Evolutionary conservation across 2,797 vertebrate genomes (phyloP).

Genomic region (Tadarida brasiliensis): DNA sequence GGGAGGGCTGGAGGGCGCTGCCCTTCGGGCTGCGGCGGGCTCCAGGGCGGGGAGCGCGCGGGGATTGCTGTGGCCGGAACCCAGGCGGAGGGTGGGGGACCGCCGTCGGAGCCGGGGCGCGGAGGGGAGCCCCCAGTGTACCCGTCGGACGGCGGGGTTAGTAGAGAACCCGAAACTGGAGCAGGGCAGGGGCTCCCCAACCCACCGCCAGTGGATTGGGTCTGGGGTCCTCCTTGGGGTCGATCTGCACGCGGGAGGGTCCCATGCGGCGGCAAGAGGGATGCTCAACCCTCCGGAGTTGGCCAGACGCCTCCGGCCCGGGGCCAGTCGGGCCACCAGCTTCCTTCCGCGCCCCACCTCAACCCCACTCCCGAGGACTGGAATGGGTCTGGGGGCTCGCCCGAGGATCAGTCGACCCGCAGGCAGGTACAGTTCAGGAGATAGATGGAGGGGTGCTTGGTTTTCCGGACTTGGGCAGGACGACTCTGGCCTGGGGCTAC

Average conservation of each 20-base stretch:
- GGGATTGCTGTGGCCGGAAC: not conserved
- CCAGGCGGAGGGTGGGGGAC: not conserved
- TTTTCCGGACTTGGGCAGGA: not conserved
- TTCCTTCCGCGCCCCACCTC: not conserved
- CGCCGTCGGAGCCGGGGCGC: not conserved
- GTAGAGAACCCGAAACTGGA: not conserved
- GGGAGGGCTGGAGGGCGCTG: not conserved
- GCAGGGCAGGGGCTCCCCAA: not conserved
- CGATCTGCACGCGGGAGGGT: not conserved
- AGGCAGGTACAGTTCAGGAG: not conserved
- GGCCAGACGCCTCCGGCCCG: not conserved
- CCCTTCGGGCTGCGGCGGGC: not conserved
- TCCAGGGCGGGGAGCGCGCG: not conserved
- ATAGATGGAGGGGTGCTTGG: not conserved
- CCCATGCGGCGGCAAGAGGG: not conserved
- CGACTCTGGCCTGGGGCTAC: not conserved
- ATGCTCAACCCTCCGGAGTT: slow-evolving; percentile 51
- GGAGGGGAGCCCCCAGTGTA: not conserved
- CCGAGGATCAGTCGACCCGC: not conserved
- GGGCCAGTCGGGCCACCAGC: not conserved
- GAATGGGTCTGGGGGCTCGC: not conserved
- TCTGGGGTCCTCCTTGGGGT: not conserved
- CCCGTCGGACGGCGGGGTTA: not conserved
- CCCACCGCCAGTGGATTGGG: not conserved
- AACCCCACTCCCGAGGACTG: not conserved